These are phyloP conservation scores for Muscina levida DNA, from an alignment of 2,888 invertebrate genomes.

Conservation along the genomic window DNA sequence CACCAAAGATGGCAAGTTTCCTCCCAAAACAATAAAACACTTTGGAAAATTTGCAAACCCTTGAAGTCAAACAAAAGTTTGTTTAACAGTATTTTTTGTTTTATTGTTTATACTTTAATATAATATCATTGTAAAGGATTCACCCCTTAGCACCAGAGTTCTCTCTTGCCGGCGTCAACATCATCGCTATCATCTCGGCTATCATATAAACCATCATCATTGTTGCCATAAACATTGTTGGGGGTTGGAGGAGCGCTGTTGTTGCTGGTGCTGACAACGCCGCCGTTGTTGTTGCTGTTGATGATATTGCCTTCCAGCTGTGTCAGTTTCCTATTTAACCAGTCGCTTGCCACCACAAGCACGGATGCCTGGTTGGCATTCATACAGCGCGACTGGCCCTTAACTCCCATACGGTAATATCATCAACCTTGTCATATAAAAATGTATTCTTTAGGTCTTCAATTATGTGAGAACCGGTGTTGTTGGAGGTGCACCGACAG, in stretches of 20 bases:
- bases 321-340: slow-evolving; percentile 68
- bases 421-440: slow-evolving; percentile 59
- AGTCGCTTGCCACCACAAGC: slow-evolving; percentile 60
- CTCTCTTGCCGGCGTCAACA: slow-evolving; percentile 13
- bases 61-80: slow-evolving; percentile 27
- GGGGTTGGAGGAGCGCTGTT: slow-evolving; percentile 8
- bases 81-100: background rate
- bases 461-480: slow-evolving; percentile 1
- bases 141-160: background rate
- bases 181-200: slow-evolving; percentile 19
- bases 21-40: too few species aligned
- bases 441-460: slow-evolving; percentile 13
- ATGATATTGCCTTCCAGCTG: slow-evolving; percentile 67
- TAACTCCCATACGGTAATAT: slow-evolving; percentile 56
- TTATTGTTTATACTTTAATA: slow-evolving; percentile 27
- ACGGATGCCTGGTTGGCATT: slow-evolving; percentile 46
- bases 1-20: background rate
- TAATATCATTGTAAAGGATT: slow-evolving; percentile 16
- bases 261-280: slow-evolving; percentile 33
- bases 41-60: background rate
- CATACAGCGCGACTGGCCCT: slow-evolving; percentile 46
- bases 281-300: slow-evolving; percentile 67
- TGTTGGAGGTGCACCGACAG: background rate
- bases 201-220: slow-evolving; percentile 10
- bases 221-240: slow-evolving; percentile 43